Percentiles rank a stretch among this genome's conserved stretches.
These are phyloP conservation scores for Daktulosphaira vitifoliae DNA, from an alignment of 1,140 invertebrate species.

Conservation along the genomic window DNA sequence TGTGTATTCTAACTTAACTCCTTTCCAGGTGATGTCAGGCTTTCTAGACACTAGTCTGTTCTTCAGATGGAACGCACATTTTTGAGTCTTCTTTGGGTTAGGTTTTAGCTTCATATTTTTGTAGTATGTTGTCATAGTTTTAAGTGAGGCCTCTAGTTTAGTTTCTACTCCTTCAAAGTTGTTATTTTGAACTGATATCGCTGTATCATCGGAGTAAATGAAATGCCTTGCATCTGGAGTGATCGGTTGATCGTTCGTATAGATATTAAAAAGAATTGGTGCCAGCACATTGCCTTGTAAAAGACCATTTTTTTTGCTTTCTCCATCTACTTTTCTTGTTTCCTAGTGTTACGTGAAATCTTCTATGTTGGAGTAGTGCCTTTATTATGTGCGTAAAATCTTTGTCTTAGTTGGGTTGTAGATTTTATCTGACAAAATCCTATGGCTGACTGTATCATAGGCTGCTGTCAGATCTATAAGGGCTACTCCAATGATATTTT, in stretches of 20 bases:
- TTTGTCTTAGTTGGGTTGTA: constrained; percentile 27
- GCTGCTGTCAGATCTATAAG: constrained; percentile 34
- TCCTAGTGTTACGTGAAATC: constrained; percentile 32
- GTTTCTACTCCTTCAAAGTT: constrained; percentile 4
- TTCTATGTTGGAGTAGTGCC: constrained; percentile 30
- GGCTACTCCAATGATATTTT: constrained; percentile 27
- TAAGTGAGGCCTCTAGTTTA: no score
- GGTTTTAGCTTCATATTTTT: constrained; percentile 5
- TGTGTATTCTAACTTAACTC: background rate
- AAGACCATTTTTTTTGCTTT: constrained; percentile 34
- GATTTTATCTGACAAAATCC: constrained; percentile 20
- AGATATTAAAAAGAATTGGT: constrained; percentile 14
- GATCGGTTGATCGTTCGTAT: constrained; percentile 27
- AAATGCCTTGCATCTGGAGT: background rate
- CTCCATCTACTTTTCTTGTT: constrained; percentile 35
- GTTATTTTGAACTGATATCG: background rate
- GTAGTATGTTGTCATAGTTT: no score
- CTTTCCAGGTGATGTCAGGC: background rate
- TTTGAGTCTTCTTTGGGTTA: no score
- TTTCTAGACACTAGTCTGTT: no score
- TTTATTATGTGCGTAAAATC: constrained; percentile 12
- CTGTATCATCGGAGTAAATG: background rate
- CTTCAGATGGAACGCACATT: no score
- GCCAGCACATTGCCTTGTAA: constrained; percentile 19
- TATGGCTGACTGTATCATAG: constrained; percentile 35